These are phyloP conservation scores for Myotis myotis DNA, from an alignment of 2,797 vertebrate genomes.

Conservation along the genomic window DNA sequence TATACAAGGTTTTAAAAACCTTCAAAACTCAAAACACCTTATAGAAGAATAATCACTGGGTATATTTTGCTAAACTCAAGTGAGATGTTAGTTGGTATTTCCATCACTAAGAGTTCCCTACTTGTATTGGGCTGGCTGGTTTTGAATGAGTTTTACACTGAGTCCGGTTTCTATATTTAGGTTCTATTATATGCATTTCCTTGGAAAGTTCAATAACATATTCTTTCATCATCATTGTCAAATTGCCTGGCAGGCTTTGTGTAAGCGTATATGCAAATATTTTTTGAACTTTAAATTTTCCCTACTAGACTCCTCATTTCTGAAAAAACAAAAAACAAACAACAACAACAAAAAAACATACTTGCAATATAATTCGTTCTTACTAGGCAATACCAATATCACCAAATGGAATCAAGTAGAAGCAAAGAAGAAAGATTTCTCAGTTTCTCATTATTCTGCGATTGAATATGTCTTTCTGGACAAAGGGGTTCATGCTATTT, in stretches of 20 bases:
- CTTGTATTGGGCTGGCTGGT: background rate
- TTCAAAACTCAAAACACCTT: background rate
- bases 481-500: background rate
- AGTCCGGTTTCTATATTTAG: background rate
- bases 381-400: background rate
- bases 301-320: background rate
- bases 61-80: background rate
- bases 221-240: background rate
- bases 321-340: background rate
- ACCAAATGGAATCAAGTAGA: background rate
- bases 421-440: background rate
- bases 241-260: background rate
- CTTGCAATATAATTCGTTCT: background rate
- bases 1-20: background rate
- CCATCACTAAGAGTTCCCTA: background rate
- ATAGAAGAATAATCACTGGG: background rate
- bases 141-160: background rate
- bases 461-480: background rate
- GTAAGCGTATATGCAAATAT: background rate
- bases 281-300: slow-evolving; percentile 47
- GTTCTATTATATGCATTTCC: slow-evolving; percentile 2
- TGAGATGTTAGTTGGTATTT: background rate
- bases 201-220: background rate
- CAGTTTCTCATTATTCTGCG: background rate
- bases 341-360: background rate